A percentile compares a stretch with the other conserved stretches of the same genome.
Evolutionary conservation across 2,888 invertebrate species (phyloP).

Genomic region (Arge pagana): DNA sequence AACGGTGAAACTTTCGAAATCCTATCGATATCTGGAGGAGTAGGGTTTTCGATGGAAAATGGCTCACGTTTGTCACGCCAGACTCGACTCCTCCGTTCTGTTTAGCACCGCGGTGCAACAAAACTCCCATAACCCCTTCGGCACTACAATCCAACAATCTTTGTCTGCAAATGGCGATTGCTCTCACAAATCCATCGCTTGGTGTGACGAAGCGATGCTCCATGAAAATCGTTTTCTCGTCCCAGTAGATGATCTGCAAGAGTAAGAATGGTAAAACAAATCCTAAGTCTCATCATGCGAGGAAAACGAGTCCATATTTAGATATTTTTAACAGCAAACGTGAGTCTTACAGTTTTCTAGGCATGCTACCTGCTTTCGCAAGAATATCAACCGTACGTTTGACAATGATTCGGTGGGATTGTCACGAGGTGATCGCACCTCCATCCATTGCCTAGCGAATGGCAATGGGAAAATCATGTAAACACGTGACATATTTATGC

Average conservation of each 20-base stretch:
- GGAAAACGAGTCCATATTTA: no score
- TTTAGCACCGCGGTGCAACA: conserved; percentile 54
- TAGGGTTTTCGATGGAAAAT: no score
- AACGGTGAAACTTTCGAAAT: no score
- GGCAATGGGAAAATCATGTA: conserved; percentile 18
- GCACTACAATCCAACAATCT: conserved; percentile 58
- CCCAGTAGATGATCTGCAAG: conserved; percentile 81
- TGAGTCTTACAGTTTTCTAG: no score
- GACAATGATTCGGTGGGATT: no score
- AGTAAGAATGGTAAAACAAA: no score
- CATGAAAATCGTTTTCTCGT: conserved; percentile 79
- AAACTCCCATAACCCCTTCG: conserved; percentile 57
- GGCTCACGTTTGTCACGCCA: conserved; percentile 48
- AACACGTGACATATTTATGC: conserved; percentile 10
- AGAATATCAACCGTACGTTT: no score
- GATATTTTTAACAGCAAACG: no score
- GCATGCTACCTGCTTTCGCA: no score
- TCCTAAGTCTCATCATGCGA: no score
- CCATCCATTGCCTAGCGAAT: conserved; percentile 5
- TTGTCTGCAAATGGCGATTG: conserved; percentile 57
- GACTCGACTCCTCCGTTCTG: conserved; percentile 49
- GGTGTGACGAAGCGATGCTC: conserved; percentile 80
- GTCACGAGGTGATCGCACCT: no score
- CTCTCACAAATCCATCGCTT: conserved; percentile 72
- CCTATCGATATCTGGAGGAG: no score